phyloP scores from a whole-genome alignment of 1,140 invertebrate genomes.

The Musca vetustissima region DNA sequence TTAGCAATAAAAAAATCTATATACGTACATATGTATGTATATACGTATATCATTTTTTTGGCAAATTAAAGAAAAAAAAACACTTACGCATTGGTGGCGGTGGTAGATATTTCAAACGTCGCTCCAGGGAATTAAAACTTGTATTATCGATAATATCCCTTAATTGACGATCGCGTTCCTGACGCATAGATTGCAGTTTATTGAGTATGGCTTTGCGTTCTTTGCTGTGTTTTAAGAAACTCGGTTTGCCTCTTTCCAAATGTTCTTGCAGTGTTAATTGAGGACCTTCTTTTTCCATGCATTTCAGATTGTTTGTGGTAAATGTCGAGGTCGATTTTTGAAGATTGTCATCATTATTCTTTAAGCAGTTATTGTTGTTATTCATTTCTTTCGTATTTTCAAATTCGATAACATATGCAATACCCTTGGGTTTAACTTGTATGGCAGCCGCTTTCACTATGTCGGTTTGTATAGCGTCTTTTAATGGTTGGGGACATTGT shows the following conservation, averaged over 20 bases:
- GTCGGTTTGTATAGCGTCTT: background rate
- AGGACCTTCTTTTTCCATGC: background rate
- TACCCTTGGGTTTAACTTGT: slow-evolving; percentile 34
- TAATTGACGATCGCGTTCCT: slow-evolving; percentile 38
- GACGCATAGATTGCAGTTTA: slow-evolving; percentile 46
- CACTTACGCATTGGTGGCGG: slow-evolving; percentile 40
- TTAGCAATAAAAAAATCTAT: too few relatives aligned
- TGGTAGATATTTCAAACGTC: slow-evolving; percentile 37
- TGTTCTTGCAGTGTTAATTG: slow-evolving; percentile 42
- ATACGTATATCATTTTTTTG: too few relatives aligned
- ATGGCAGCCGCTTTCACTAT: slow-evolving; percentile 21
- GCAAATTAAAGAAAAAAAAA: too few relatives aligned
- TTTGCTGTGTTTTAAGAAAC: slow-evolving; percentile 45
- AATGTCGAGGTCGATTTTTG: background rate
- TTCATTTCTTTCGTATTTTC: background rate
- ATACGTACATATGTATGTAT: too few relatives aligned
- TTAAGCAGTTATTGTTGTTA: background rate
- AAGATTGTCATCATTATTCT: background rate
- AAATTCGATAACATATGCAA: slow-evolving; percentile 41
- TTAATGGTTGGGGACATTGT: background rate
- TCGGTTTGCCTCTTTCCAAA: slow-evolving; percentile 40
- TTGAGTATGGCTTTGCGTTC: slow-evolving; percentile 50
- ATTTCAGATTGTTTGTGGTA: background rate
- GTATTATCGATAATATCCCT: slow-evolving; percentile 40
- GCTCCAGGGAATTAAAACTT: slow-evolving; percentile 37